phyloP scores from a whole-genome alignment of 2,888 invertebrate species.

The Mesorhabditis spiculigera region DNA sequence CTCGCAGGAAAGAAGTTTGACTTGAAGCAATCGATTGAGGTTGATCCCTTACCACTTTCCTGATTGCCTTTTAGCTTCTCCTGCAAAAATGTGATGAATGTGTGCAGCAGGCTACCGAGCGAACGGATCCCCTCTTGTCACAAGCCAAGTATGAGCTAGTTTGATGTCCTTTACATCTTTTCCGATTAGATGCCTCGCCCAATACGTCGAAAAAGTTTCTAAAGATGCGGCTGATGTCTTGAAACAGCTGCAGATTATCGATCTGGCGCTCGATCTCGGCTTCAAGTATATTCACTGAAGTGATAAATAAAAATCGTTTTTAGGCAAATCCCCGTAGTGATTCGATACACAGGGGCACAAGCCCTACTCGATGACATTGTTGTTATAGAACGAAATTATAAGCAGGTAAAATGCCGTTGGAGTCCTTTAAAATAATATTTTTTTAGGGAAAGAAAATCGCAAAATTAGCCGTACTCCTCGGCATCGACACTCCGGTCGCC shows the following conservation, averaged over 20 bases:
- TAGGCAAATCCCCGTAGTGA: conserved; percentile 9
- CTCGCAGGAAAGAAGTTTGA: neutral
- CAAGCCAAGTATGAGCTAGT: conserved; percentile 9
- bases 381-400: conserved; percentile 29
- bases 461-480: conserved; percentile 28
- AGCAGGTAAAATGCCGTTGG: conserved; percentile 16
- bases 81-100: conserved; percentile 26
- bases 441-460: conserved; percentile 27
- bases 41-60: neutral
- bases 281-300: conserved; percentile 14
- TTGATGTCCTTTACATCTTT: neutral
- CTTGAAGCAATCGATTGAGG: neutral
- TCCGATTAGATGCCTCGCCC: neutral
- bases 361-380: conserved; percentile 31
- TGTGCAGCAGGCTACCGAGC: conserved; percentile 26
- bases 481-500: conserved; percentile 37
- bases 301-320: conserved; percentile 3
- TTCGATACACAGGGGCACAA: conserved; percentile 21
- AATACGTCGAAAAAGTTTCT: neutral
- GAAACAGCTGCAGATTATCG: conserved; percentile 29
- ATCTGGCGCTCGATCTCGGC: conserved; percentile 30
- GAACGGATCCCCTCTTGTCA: conserved; percentile 22
- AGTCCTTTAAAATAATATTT: neutral
- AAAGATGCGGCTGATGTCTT: conserved; percentile 19
- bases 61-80: conserved; percentile 11